These are phyloP conservation scores for Anoplophora glabripennis DNA, from an alignment of 1,140 invertebrate genomes.

Conservation along the genomic window DNA sequence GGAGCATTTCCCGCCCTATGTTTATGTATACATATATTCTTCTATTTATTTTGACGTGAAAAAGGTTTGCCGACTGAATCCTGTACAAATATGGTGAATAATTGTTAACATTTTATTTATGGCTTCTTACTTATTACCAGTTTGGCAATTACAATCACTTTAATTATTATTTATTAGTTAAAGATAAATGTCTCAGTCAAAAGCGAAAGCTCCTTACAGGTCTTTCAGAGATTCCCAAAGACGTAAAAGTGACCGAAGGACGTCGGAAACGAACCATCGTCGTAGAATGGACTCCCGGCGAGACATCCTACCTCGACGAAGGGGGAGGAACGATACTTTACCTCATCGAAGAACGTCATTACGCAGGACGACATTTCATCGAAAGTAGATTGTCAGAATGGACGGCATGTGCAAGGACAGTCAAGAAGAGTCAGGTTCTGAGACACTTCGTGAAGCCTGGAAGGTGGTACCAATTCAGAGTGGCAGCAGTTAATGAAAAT, in stretches of 20 bases:
- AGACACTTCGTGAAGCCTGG: slow-evolving; percentile 62
- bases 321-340: slow-evolving; percentile 44
- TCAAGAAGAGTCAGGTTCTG: slow-evolving; percentile 54
- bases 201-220: slow-evolving; percentile 36
- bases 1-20: too few species aligned
- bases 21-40: too few species aligned
- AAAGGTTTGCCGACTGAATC: too few species aligned
- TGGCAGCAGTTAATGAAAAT: slow-evolving; percentile 67
- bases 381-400: slow-evolving; percentile 54
- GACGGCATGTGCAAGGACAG: slow-evolving; percentile 47
- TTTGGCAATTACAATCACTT: too few species aligned
- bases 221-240: slow-evolving; percentile 50
- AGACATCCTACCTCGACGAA: slow-evolving; percentile 5
- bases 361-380: slow-evolving; percentile 54
- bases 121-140: too few species aligned
- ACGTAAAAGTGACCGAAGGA: slow-evolving; percentile 44
- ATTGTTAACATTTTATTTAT: too few species aligned
- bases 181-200: background rate
- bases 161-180: too few species aligned
- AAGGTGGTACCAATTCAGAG: slow-evolving; percentile 73
- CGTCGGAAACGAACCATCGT: slow-evolving; percentile 41
- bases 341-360: slow-evolving; percentile 57
- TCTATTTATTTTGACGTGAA: too few species aligned
- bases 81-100: too few species aligned
- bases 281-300: slow-evolving; percentile 45